phyloP scores from a whole-genome alignment of 2,888 invertebrate species.

The Stictocephala bisonia region DNA sequence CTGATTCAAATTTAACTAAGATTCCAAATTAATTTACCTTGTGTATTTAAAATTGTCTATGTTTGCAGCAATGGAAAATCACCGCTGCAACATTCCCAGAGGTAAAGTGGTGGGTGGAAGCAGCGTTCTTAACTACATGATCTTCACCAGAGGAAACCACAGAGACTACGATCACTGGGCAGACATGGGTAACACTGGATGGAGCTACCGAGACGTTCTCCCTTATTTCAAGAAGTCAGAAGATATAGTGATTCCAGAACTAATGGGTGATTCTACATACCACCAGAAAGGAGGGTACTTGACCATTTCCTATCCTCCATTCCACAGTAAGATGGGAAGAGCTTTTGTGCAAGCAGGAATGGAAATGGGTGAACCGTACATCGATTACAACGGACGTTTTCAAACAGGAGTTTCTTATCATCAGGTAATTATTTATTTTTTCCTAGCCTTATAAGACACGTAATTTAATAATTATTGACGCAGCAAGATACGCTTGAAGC shows the following conservation, averaged over 20 bases:
- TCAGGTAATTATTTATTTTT: no score
- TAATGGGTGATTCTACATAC: constrained; percentile 67
- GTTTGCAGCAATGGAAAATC: constrained; percentile 60
- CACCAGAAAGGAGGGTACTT: constrained; percentile 71
- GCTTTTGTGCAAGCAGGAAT: constrained; percentile 74
- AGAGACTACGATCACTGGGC: constrained; percentile 84
- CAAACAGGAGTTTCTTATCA: constrained; percentile 73
- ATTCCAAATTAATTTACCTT: no score
- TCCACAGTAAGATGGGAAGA: constrained; percentile 67
- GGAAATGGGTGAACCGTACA: constrained; percentile 71
- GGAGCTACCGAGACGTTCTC: constrained; percentile 78
- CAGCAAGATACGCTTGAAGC: no score
- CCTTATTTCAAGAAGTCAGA: constrained; percentile 85
- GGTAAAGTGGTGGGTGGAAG: constrained; percentile 88
- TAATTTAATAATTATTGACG: no score
- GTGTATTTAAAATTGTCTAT: no score
- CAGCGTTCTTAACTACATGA: constrained; percentile 84
- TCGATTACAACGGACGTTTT: constrained; percentile 73
- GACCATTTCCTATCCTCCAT: constrained; percentile 69
- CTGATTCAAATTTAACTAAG: no score
- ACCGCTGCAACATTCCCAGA: constrained; percentile 64
- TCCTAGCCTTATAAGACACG: no score
- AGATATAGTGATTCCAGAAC: constrained; percentile 72
- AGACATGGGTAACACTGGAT: constrained; percentile 75
- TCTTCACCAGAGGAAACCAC: constrained; percentile 77